Base-by-base conservation (phyloP, 2,888 invertebrate genomes). In the Cantharis rustica region DNA sequence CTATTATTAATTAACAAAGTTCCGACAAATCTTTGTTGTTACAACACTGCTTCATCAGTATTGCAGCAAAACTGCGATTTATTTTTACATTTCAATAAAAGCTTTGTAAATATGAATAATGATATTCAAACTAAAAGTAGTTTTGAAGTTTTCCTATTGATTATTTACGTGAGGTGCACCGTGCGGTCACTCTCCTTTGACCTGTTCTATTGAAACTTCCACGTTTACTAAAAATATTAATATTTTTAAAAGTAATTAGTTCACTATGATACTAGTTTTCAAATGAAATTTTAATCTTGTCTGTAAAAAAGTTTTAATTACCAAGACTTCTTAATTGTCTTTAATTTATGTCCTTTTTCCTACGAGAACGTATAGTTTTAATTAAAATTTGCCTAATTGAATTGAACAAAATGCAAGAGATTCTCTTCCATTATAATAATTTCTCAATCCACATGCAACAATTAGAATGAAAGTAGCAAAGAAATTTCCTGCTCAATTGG, bases 401-500 rank as follows among this genome's bases (percentile, higher is more conserved):
- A 47, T 47, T 47, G n/a, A n/a, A 47, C 7, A 47, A 47, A 47
- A 47, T 47, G 47, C 47, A 47, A 47, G 47, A 5, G 47, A n/a
- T 47, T 47, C 13, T 47, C n/a, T 47, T 31, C 47, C 47, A 47
- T 47, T 47, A 47, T n/a, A 47, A 47, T 47, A 47, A 47, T 47
- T 47, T 47, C 47, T 47, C 47, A 47, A 47, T 47, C 47, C 47
- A 47, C 47, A 47, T 47, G 47, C 47, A 47, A 47, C n/a, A 47
- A 47, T 47, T 47, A 47, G 47, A 47, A 7, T n/a, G 13, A 47
- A 47, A 47, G 47, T 47, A 64, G 68, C 64, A 76, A 76, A 76
- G 71, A 73, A 76, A 76, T 76, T 68, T 73, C 76, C 47, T 76
- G 76, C 68, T 73, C 73, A 10, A 16, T 47, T 17, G 63, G 26